Evolutionary conservation across 2,888 invertebrate species (phyloP), one percentile per base, ranked within the genome.

Genomic region (Diploptera punctata): DNA sequence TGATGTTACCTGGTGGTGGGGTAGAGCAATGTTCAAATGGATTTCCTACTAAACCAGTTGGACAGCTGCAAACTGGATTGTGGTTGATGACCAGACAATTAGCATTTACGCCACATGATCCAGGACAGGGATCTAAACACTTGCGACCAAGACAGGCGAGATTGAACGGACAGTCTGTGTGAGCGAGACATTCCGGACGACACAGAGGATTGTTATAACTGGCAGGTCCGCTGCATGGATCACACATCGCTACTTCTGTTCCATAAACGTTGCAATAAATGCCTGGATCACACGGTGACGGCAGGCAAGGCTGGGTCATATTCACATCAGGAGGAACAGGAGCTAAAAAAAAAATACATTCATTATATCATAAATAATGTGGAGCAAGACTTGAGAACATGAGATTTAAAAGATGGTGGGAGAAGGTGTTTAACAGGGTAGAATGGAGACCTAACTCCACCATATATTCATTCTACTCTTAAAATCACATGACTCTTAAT

Each of bases 161-260:
- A 80, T 93, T 86, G 79, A 92, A 92, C 67, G 90, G 86, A 84
- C 95, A 95, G 79, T 95, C 94, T 1, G 92, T 89, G 79, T 91
- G 92, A 18, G 91, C 87, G 67, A 95, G 83, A 83, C 95, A 95
- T 84, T 95, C 94, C 38, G 94, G 94, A 79, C 92, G 87, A 77
- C 95, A 95, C 38, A 88, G 87, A 29, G 93, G 91, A 82, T 91
- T 91, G 76, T 89, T 89, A 57, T 87, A 84, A 44, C 89, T 88
- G 76, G 89, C 88, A 1, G 90, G 87, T 54, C 91, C 90, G 77
- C 88, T 84, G 80, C 94, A 95, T n/a, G 89, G 87, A 81, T 93
- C 90, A 80, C 94, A 93, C 78, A 94, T 87, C 1, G 93, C 94
- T 49, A 93, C 89, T 79, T 92, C 90, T 78, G 90, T 88, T 44